These are phyloP conservation scores for Oegoconia quadripuncta DNA, from an alignment of 2,888 invertebrate species.

Conservation along the genomic window DNA sequence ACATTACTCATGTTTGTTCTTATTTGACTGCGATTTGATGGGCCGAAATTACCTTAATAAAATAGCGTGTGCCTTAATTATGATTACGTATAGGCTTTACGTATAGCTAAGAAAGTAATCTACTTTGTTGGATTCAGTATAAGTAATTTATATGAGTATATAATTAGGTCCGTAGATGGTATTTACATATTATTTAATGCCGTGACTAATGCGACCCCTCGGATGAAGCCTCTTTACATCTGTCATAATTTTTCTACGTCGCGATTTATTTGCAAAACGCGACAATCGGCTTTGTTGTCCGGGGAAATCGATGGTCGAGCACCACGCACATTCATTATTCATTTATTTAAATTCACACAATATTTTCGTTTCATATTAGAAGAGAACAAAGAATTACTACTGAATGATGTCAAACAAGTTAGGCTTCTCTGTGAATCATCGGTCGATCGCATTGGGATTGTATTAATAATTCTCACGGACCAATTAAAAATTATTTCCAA, in stretches of 20 bases:
- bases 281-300: conserved; percentile 64
- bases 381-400: conserved; percentile 41
- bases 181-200: conserved; percentile 66
- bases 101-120: no score
- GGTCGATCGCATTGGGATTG: not conserved
- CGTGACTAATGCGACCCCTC: conserved; percentile 60
- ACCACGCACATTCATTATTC: conserved; percentile 52
- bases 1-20: conserved; percentile 75
- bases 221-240: conserved; percentile 54
- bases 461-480: conserved; percentile 38
- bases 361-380: conserved; percentile 38
- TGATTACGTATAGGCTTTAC: no score
- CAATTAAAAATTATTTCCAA: conserved; percentile 57
- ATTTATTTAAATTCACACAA: conserved; percentile 55
- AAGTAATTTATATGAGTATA: conserved; percentile 54
- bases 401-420: conserved; percentile 40
- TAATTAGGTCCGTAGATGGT: conserved; percentile 55
- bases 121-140: no score
- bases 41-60: conserved; percentile 63
- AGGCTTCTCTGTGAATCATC: conserved; percentile 46
- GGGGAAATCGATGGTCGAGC: conserved; percentile 36
- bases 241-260: conserved; percentile 79
- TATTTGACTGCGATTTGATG: conserved; percentile 71
- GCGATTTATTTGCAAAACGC: conserved; percentile 67
- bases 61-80: conserved; percentile 45